Base-by-base conservation (phyloP, 2,888 invertebrate genomes). In the Netelia melanura region DNA sequence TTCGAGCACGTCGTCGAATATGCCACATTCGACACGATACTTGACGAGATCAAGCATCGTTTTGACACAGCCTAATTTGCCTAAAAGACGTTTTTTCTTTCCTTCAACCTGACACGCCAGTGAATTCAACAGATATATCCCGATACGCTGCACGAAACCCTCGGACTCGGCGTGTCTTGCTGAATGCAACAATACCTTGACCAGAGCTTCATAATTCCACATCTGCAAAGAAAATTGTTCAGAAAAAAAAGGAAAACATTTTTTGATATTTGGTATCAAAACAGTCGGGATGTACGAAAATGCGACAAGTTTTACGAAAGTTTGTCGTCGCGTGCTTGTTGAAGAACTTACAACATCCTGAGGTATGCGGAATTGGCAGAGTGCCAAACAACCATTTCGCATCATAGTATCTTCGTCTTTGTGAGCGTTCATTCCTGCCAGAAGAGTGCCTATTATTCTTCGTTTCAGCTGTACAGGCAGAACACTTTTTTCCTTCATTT, bases 91-190 rank as follows among this genome's bases (percentile, higher is more conserved):
- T 93, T 99, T 99, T 93, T 99, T 98, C 81, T 96, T 95, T 25
- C 98, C 98, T 92, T 99, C 98, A 9, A 99, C 99, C 94, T 99
- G 98, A 94, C 99, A 99, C 6, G 99, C 99, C 88, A 99, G 95
- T 0, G 98, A 98, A 94, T 99, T 99, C 78, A 99, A 95, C 88
- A 99, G 95, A 94, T 98, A 98, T 89, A 99, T 98, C 25, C 98
- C 98, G 90, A 99, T 98, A 86, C 98, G 96, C 93, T 98, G 98
- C 10, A 99, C 98, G 93, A 99, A 98, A 56, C 98, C 97, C 93
- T 98, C 98, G 89, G 97, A 97, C 90, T 97, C 97, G 84, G 97
- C 96, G 89, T 97, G 96, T 23, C 96, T 96, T 1, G 98, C 97
- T 30, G 98, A 97, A 91, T 97, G 96, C 84, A 99, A 94, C 68